These are phyloP conservation scores for Dynastes grantii DNA, from an alignment of 2,888 invertebrate genomes.

Conservation along the genomic window DNA sequence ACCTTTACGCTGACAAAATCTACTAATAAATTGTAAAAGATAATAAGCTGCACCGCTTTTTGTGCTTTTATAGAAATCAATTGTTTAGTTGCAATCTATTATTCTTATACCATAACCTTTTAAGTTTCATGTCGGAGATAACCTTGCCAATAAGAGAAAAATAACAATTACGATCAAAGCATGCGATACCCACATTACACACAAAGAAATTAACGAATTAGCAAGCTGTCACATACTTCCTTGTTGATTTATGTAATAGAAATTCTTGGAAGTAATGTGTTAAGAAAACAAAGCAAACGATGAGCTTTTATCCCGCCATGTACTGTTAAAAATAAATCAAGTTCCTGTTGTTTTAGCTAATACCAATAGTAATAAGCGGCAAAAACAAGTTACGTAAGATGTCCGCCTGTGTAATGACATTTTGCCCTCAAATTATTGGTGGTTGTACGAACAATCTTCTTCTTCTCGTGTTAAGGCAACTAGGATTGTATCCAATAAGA, in stretches of 20 bases:
- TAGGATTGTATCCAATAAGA: constrained; percentile 22
- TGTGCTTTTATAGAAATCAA: too few species aligned
- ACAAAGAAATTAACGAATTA: constrained; percentile 28
- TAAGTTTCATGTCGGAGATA: constrained; percentile 26
- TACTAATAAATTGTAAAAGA: too few species aligned
- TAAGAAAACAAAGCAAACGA: background rate
- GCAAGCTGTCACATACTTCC: constrained; percentile 4
- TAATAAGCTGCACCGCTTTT: too few species aligned
- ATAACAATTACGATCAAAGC: constrained; percentile 9
- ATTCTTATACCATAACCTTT: constrained; percentile 25
- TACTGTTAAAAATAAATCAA: too few species aligned
- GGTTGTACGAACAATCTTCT: constrained; percentile 16
- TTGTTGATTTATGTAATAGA: constrained; percentile 11
- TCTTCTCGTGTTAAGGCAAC: constrained; percentile 10
- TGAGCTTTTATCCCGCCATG: too few species aligned
- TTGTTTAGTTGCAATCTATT: background rate
- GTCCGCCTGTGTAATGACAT: constrained; percentile 12
- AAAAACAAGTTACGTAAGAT: constrained; percentile 5
- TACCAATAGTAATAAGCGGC: background rate
- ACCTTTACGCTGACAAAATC: too few species aligned
- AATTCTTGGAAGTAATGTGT: constrained; percentile 1
- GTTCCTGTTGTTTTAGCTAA: background rate
- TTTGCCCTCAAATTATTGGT: constrained; percentile 27
- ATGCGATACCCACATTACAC: constrained; percentile 28
- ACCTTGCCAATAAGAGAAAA: constrained; percentile 34